Evolutionary conservation across 2,113 vertebrate species (phyloP), one percentile per base, ranked within the genome.

Genomic region (Brachirus orientalis): DNA sequence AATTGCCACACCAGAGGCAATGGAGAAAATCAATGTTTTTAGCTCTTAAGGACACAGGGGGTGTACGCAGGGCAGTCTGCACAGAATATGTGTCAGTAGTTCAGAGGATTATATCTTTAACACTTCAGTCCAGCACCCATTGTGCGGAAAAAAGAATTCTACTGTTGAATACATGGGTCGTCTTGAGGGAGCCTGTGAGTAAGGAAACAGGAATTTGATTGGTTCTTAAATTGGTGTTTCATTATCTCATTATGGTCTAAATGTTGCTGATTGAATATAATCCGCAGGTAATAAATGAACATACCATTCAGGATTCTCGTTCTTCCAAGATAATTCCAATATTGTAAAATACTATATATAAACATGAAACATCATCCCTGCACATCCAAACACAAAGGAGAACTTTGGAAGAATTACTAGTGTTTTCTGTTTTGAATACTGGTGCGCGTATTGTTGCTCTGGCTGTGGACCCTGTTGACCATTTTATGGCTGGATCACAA

Each of bases 331-430:
- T 50, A 47, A 70, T 20, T 22, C 17, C 8, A 46, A 66, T 43
- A 66, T 14, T 51, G 17, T 40, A 51, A 58, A 43, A 43, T 13
- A 43, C 14, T 50, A 17, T 38, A 48, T 11, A 38, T 28, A 22
- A 66, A 66, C 14, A 51, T 55, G 16, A 35, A 64, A 10, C 50
- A 38, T 28, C 22, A 45, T 4, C 12, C 11, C 43, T 40, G 46
- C 35, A 45, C 40, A 44, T 45, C 46, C 13, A 41, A 40, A 59
- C 17, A 10, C 10, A 52, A 4, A 55, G 20, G n/a, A 46, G 17
- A 14, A 43, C 17, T 37, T 14, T 17, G 16, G 17, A 28, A 46
- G n/a, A 13, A 6, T 17, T 33, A 17, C 10, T 10, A 18, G 22
- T 10, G 2, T 19, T 10, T 54, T 28, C 46, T 37, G 37, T 56